Base-by-base conservation (phyloP, 2,888 invertebrate species). In the Cremastinae sp. region DNA sequence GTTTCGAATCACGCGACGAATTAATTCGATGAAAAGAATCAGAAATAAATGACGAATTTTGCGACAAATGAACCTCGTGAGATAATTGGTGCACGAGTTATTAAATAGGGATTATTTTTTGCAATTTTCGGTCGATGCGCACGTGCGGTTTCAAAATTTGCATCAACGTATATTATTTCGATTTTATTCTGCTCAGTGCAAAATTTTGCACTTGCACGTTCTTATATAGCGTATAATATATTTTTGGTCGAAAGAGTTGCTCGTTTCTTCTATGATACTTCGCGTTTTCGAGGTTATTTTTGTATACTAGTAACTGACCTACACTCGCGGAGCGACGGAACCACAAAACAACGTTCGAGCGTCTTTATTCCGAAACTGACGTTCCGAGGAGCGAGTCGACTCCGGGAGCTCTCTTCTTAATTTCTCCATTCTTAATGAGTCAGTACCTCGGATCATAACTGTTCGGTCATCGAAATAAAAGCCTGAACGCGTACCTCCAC, bases 271-370 rank as follows among this genome's bases (percentile, higher is more conserved):
- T 28, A 5, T 5, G 28, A 51, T 45, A 28, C 55, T 22, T 35
- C 35, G 12, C 45, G 35, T 55, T 80, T 80, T 80, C 79, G 79
- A 78, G 80, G 79, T 80, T 80, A 79, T 80, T 79, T 79, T 79
- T 45, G 77, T 74, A 68, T 66, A 39, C 16, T 37, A 43, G 80
- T 80, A 78, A 80, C 80, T 80, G 80, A 80, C 80, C 80, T 80
- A 79, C 65, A 77, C 70, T 72, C 65, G 65, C 28, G 20, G 53
- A 49, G 51, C 47, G 37, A 20, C 73, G 55, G 69, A 72, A 75
- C 14, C 56, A 16, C 28, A 0, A 41, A 14, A 28, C 39, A 18
- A 12, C 41, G 47, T n/a, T 39, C 22, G 12, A 41, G 37, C 59
- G 51, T 62, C 75, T 68, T 80, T 79, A 80, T 78, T 79, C 73